Conservation (phyloP, 2,113 vertebrate genomes). For the Phalacrocorax pelagicus region DNA sequence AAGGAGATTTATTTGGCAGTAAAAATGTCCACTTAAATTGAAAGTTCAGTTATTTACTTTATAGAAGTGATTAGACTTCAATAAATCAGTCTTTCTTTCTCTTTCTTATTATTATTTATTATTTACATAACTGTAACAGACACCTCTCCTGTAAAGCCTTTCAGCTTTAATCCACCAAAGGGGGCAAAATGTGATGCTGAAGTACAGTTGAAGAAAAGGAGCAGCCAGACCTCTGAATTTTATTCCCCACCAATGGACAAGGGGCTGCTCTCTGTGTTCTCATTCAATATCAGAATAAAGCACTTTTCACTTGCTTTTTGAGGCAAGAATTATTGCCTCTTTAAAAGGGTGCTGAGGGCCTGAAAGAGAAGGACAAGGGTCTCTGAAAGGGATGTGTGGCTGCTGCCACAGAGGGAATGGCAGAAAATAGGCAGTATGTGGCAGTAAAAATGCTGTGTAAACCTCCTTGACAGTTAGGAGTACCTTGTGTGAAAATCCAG, state of each 20-base stretch:
- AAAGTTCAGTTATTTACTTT: conserved; percentile 30
- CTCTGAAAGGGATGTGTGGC: neutral
- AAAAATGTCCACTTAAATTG: conserved; percentile 42
- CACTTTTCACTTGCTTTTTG: neutral
- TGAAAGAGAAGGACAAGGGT: neutral
- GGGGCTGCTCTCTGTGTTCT: neutral
- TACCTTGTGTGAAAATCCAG: neutral
- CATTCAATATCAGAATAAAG: neutral
- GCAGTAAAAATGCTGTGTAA: neutral
- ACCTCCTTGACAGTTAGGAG: neutral
- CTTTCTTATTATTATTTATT: conserved; percentile 53
- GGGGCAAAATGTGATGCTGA: neutral
- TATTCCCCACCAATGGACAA: neutral
- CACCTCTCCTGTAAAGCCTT: conserved; percentile 5
- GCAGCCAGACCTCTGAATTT: neutral
- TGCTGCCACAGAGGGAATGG: neutral
- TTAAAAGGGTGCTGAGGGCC: neutral
- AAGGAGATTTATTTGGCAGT: conserved; percentile 56
- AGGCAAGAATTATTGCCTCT: neutral
- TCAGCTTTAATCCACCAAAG: conserved; percentile 11
- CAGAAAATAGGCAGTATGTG: neutral
- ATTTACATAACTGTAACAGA: conserved; percentile 33
- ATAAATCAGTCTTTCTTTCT: conserved; percentile 44
- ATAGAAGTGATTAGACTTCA: neutral
- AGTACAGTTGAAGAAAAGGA: neutral